Conservation (phyloP, 2,888 invertebrate genomes). For the Nomada goodeniana region DNA sequence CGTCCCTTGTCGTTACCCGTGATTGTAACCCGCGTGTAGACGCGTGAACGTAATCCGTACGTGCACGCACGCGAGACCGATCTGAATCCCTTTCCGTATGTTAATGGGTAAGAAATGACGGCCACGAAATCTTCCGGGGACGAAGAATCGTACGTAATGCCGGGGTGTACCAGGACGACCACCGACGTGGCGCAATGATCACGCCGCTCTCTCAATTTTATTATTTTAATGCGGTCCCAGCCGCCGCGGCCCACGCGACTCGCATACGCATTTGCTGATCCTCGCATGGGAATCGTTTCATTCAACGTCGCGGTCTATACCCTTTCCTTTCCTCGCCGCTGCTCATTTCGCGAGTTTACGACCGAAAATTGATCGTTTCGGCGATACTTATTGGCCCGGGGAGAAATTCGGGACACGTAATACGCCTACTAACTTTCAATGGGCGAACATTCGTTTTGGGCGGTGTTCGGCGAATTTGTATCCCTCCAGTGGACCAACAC, state of each 20-base stretch:
- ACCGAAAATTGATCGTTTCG: constrained; percentile 37
- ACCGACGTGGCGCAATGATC: constrained; percentile 81
- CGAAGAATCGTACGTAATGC: constrained; percentile 62
- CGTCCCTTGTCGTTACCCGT: neutral
- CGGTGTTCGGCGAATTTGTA: too few relatives aligned
- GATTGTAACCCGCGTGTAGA: too few relatives aligned
- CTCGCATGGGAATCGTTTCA: constrained; percentile 65
- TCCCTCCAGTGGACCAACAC: too few relatives aligned
- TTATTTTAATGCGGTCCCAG: constrained; percentile 79
- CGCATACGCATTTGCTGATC: constrained; percentile 75
- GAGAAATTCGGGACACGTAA: neutral
- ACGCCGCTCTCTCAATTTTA: constrained; percentile 81
- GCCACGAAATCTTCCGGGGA: constrained; percentile 75
- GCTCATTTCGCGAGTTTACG: constrained; percentile 22
- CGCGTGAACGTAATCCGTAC: constrained; percentile 18
- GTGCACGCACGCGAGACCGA: constrained; percentile 36
- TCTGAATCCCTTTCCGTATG: constrained; percentile 63
- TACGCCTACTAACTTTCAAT: too few relatives aligned
- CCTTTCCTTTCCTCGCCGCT: neutral
- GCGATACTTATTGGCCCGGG: constrained; percentile 6
- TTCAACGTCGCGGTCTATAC: constrained; percentile 38
- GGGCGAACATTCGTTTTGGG: too few relatives aligned
- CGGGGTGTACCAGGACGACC: constrained; percentile 71
- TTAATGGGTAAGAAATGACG: constrained; percentile 77
- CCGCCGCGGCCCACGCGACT: constrained; percentile 77